Percentiles rank a stretch among this genome's conserved stretches.
These are phyloP conservation scores for Elephantulus edwardii DNA, from an alignment of 2,113 vertebrate genomes.

Conservation along the genomic window DNA sequence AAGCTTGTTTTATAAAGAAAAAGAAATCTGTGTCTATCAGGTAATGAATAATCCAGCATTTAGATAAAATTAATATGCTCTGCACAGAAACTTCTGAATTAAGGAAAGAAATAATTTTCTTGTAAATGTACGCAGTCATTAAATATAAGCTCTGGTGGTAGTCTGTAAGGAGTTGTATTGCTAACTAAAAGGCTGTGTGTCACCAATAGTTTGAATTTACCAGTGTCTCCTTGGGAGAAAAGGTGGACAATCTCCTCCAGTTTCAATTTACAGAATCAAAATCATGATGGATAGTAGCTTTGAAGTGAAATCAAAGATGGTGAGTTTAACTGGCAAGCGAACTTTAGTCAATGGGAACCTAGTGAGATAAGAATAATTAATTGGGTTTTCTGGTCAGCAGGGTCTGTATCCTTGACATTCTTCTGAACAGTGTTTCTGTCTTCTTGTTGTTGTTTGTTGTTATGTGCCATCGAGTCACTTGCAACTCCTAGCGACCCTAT, in stretches of 20 bases:
- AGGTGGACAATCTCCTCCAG: too few relatives aligned
- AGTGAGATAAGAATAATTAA: background rate
- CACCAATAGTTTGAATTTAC: too few relatives aligned
- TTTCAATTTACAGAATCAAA: too few relatives aligned
- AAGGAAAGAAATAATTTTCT: background rate
- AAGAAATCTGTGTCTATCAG: background rate
- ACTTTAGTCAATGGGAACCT: background rate
- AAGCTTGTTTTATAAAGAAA: background rate
- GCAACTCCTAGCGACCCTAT: too few relatives aligned
- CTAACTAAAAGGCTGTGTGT: too few relatives aligned
- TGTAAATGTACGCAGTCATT: background rate
- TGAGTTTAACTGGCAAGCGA: background rate
- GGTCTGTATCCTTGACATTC: background rate
- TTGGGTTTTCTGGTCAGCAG: background rate
- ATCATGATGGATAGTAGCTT: too few relatives aligned
- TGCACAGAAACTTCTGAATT: background rate
- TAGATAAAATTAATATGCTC: background rate
- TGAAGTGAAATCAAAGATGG: too few relatives aligned
- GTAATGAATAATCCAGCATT: background rate
- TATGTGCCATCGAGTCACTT: too few relatives aligned
- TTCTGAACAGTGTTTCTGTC: background rate
- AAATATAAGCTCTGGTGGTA: too few relatives aligned
- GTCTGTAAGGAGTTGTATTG: too few relatives aligned
- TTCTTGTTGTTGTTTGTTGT: too few relatives aligned
- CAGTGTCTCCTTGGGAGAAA: too few relatives aligned